A percentile compares a stretch with the other conserved stretches of the same genome.
These are phyloP conservation scores for Drosophila arizonae DNA, from an alignment of 1,140 invertebrate species.

Conservation along the genomic window DNA sequence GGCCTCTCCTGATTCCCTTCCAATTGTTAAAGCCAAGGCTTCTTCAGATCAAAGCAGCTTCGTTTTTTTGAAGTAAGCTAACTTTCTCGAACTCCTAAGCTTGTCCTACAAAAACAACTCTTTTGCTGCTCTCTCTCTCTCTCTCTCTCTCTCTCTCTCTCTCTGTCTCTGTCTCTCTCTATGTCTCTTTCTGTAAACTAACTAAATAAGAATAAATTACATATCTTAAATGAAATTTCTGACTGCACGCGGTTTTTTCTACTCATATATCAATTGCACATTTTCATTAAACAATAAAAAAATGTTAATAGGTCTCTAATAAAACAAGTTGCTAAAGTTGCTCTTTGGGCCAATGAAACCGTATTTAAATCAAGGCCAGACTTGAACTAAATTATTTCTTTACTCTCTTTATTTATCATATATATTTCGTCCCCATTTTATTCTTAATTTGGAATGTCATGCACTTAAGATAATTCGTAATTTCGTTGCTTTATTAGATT, in stretches of 20 bases:
- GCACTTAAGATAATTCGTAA: slow-evolving; percentile 63
- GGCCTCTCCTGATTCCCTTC: slow-evolving; percentile 27
- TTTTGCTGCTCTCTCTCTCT: slow-evolving; percentile 58
- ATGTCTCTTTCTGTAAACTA: slow-evolving; percentile 26
- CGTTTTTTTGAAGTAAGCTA: slow-evolving; percentile 72
- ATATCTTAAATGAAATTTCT: slow-evolving; percentile 64
- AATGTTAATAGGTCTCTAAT: slow-evolving; percentile 66
- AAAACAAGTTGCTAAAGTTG: slow-evolving; percentile 68
- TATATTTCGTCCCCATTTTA: slow-evolving; percentile 14
- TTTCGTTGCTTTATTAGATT: slow-evolving; percentile 43
- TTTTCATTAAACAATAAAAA: slow-evolving; percentile 58
- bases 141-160: slow-evolving; percentile 17
- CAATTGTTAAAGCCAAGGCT: slow-evolving; percentile 50
- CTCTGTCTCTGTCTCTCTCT: slow-evolving; percentile 8
- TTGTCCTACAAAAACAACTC: slow-evolving; percentile 71
- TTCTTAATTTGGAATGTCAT: slow-evolving; percentile 66
- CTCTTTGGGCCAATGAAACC: slow-evolving; percentile 80
- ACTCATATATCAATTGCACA: slow-evolving; percentile 71
- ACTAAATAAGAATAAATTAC: slow-evolving; percentile 51
- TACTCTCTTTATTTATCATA: slow-evolving; percentile 28
- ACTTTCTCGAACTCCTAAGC: slow-evolving; percentile 66
- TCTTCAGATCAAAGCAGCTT: slow-evolving; percentile 64
- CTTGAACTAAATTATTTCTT: slow-evolving; percentile 28
- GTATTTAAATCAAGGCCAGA: slow-evolving; percentile 55
- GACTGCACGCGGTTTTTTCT: slow-evolving; percentile 76